These are phyloP conservation scores for Tenrec ecaudatus DNA, from an alignment of 2,113 vertebrate species.

Conservation along the genomic window DNA sequence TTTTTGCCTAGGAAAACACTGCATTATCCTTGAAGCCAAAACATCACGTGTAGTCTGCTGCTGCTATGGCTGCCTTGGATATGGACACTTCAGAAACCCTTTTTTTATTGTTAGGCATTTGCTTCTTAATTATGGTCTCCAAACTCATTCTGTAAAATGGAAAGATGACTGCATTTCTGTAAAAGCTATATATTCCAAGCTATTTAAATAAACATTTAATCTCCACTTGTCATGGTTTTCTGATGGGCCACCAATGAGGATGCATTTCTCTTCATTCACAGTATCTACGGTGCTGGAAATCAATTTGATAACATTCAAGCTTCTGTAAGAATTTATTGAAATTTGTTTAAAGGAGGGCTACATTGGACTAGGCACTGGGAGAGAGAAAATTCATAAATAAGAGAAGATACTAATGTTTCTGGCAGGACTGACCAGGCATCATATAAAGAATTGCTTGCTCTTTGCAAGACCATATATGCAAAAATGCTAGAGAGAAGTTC, in stretches of 20 bases:
- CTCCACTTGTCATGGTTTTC: background rate
- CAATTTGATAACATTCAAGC: conserved; percentile 41
- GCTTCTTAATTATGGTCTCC: conserved; percentile 68
- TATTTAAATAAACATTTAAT: conserved; percentile 74
- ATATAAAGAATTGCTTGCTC: conserved; percentile 49
- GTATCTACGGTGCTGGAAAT: conserved; percentile 40
- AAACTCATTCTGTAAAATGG: conserved; percentile 62
- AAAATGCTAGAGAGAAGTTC: background rate
- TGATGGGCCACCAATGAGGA: conserved; percentile 24
- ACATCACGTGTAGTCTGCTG: conserved; percentile 49
- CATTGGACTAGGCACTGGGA: conserved; percentile 49
- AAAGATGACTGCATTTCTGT: conserved; percentile 48
- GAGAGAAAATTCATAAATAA: conserved; percentile 29
- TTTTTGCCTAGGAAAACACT: conserved; percentile 30
- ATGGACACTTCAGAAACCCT: conserved; percentile 59
- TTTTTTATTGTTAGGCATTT: conserved; percentile 63
- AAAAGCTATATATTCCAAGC: conserved; percentile 44
- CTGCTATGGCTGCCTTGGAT: background rate
- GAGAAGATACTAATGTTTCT: conserved; percentile 32
- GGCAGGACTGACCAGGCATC: conserved; percentile 35
- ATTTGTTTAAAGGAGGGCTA: conserved; percentile 20
- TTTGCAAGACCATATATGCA: conserved; percentile 28
- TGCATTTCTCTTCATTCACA: conserved; percentile 40
- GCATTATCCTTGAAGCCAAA: conserved; percentile 54
- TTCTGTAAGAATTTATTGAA: conserved; percentile 52